Base-by-base conservation (phyloP, 2,797 vertebrate species). In the Xiphophorus birchmanni region DNA sequence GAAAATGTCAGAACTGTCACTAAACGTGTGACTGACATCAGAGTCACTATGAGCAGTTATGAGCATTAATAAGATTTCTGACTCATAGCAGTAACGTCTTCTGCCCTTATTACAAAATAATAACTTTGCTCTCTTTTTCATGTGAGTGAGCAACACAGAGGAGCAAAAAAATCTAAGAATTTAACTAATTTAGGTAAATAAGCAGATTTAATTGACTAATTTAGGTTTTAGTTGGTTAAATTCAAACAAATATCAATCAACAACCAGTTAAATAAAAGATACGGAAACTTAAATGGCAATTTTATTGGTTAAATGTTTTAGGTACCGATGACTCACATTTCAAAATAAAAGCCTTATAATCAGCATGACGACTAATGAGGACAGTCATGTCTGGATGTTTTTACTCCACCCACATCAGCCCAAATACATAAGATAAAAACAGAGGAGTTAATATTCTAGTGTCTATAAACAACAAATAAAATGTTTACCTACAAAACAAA, bases 331-430 rank as follows among this genome's bases (percentile, higher is more conserved):
- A 5, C 29, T 75, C 54, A 52, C 17, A n/a, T 82, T 86, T 80
- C 74, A 87, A 72, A 90, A 86, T 89, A 86, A 87, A 86, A 89
- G 86, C 80, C 5, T 18, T 6, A 50, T 9, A 74, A 29, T 65
- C 32, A 65, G 29, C 32, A 37, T 35, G 29, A 63, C 8, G 15
- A 35, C 6, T 58, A 29, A 58, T 9, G 54, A n/a, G 10, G 3
- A 11, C 54, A 56, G 26, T n/a, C 26, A 11, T 56, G 26, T 29
- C 56, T 58, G 56, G 10, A 10, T 58, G 3, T 4, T 58, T 58
- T 58, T 58, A 5, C 29, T 5, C 29, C 58, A 29, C 56, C 9
- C 56, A 32, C 29, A 32, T 60, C n/a, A 17, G 5, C 13, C 5
- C 5, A 17, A 6, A 7, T 29, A 63, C 37, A 35, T 7, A 35